These are phyloP conservation scores for Furcifer pardalis DNA, from an alignment of 2,797 vertebrate genomes.

Conservation along the genomic window DNA sequence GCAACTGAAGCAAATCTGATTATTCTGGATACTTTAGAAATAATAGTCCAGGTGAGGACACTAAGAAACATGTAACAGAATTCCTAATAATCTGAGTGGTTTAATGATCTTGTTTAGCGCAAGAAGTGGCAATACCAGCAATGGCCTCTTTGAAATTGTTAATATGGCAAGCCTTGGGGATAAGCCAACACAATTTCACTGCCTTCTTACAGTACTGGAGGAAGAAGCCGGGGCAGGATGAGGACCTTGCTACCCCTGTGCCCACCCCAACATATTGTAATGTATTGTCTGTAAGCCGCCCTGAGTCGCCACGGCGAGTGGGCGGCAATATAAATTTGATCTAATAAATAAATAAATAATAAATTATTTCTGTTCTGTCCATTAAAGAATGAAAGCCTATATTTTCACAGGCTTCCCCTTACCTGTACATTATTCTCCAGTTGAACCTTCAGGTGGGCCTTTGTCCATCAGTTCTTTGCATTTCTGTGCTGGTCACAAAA, in stretches of 20 bases:
- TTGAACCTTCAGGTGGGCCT: no score
- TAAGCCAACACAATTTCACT: no score
- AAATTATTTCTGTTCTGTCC: not conserved
- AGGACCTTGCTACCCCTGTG: no score
- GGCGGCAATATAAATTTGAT: no score
- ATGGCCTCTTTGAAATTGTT: not conserved
- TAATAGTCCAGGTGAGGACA: conserved; percentile 93
- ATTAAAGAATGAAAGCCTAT: not conserved
- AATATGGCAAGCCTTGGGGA: no score
- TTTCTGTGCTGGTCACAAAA: not conserved
- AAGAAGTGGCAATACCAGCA: not conserved
- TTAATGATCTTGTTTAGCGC: not conserved
- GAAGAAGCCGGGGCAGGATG: no score
- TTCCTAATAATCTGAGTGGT: not conserved
- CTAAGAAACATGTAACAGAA: not conserved
- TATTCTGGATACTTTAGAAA: conserved; percentile 95
- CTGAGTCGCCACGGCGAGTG: no score
- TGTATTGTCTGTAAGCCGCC: no score
- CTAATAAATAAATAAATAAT: no score
- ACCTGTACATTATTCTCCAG: no score
- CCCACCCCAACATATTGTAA: no score
- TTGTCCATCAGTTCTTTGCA: not conserved
- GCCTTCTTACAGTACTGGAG: no score
- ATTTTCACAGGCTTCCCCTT: not conserved
- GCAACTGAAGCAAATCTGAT: conserved; percentile 97